Evolutionary conservation across 1,140 invertebrate species (phyloP), one percentile per base, ranked within the genome.

Genomic region (Phthorimaea operculella): DNA sequence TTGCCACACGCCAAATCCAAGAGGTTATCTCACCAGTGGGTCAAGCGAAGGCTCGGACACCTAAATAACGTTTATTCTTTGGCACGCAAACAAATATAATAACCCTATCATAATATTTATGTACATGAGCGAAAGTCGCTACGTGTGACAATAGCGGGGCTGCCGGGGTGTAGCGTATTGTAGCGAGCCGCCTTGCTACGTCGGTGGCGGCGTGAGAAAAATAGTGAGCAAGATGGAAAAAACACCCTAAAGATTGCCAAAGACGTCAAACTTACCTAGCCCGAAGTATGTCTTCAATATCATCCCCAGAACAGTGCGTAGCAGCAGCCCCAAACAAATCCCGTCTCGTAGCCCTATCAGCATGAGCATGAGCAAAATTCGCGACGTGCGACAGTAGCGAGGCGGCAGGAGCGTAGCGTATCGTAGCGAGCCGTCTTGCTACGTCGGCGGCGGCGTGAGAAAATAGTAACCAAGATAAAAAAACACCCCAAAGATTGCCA

Each of bases 271-370:
- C n/a, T n/a, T n/a, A n/a, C 76, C 76, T 68, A 8, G 65, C 64
- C 0, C 53, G 50, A 7, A 79, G 60, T 8, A 74, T 64, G 15
- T 68, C 52, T 33, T 70, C 63, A 11, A 80, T 63, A 5, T 34
- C 12, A 1, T 53, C 11, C 0, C 62, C 39, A 5, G 51, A 36
- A 44, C 53, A 61, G 53, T 52, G 48, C 11, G 74, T 53, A 8
- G 58, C 51, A 0, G 76, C 70, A 17, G 76, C 76, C 14, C 68
- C 74, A 10, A 67, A 57, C 42, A 76, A 55, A 17, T 62, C 55
- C 6, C 61, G 33, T 7, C 68, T 49, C 9, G 61, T 44, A 11
- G 39, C 34, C 1, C 63, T 48, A 53, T 71, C 64, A 11, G 67
- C 65, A 55, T 70, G 68, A 48, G 63, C 57, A 54, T 63, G 66